Conservation (phyloP, 2,888 invertebrate species). For the Lasioglossum figueresi region DNA sequence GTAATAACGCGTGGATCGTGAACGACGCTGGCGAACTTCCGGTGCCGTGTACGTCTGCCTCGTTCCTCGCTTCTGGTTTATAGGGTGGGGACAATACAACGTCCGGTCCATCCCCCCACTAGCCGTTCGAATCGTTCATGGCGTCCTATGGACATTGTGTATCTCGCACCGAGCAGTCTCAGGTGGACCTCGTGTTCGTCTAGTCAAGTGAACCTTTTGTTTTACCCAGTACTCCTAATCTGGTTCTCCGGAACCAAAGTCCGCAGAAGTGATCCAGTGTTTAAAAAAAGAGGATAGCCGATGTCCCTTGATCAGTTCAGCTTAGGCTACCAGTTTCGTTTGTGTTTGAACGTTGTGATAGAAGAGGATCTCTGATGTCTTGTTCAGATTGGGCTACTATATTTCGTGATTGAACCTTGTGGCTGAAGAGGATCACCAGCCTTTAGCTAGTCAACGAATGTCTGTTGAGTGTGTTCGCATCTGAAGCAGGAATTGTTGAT, state of each 20-base stretch:
- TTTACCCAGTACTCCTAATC: no score
- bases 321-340: neutral
- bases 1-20: constrained; percentile 62
- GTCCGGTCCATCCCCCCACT: constrained; percentile 80
- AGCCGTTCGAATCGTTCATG: constrained; percentile 62
- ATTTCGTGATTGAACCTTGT: neutral
- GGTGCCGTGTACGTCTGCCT: constrained; percentile 67
- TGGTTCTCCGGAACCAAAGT: neutral
- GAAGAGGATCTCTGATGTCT: neutral
- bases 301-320: neutral
- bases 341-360: neutral
- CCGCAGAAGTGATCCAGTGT: neutral
- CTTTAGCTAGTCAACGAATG: neutral
- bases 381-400: neutral
- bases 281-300: neutral
- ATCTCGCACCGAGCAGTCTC: constrained; percentile 65
- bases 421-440: neutral
- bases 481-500: neutral
- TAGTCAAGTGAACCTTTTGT: constrained; percentile 34
- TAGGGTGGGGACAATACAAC: constrained; percentile 78
- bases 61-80: constrained; percentile 59
- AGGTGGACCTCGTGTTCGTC: constrained; percentile 67
- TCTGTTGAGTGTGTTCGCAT: neutral
- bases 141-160: constrained; percentile 64
- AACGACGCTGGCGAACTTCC: constrained; percentile 72